Evolutionary conservation across 2,797 vertebrate genomes (phyloP), one percentile per base, ranked within the genome.

Genomic region (Mallotus villosus): DNA sequence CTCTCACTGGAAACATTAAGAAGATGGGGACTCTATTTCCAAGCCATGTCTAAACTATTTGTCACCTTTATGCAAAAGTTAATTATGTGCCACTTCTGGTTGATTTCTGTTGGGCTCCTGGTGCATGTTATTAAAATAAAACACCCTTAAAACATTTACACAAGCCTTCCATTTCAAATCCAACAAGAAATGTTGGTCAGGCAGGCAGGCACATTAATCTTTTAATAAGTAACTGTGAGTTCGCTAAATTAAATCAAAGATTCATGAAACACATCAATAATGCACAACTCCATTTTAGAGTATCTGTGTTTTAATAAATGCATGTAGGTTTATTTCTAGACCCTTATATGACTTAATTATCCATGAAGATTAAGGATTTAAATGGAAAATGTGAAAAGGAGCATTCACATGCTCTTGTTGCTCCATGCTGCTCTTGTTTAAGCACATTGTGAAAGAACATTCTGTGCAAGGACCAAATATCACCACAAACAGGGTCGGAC

Each of bases 191-290:
- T 34, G 34, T 69, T 68, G 37, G 59, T 74, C 60, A 41, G 78
- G 80, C 76, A 41, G 78, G 80, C 76, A 76, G 77, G 37, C 0
- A 55, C 74, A 85, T 87, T 80, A 76, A 86, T 86, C 74, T 84
- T 81, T 88, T 80, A 85, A 85, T 84, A 82, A 88, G 83, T 70
- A 77, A 77, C 82, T 68, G 77, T 71, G 73, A 77, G 79, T 87
- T 88, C 78, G 79, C 81, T 74, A 84, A 88, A 87, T 82, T 76
- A 82, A 90, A 88, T 88, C 78, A 78, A 73, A 73, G 81, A 75
- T 70, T 82, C 83, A 72, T 74, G 78, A 79, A 83, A 82, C 75
- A 67, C 79, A 89, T 89, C 81, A 90, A 87, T 89, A 87, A 88
- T 87, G 78, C 78, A 87, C 77, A 79, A 78, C 11, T 57, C 73